Percentiles rank a stretch among this genome's conserved stretches.
These are phyloP conservation scores for Knipowitschia caucasica DNA, from an alignment of 2,797 vertebrate genomes.

Conservation along the genomic window DNA sequence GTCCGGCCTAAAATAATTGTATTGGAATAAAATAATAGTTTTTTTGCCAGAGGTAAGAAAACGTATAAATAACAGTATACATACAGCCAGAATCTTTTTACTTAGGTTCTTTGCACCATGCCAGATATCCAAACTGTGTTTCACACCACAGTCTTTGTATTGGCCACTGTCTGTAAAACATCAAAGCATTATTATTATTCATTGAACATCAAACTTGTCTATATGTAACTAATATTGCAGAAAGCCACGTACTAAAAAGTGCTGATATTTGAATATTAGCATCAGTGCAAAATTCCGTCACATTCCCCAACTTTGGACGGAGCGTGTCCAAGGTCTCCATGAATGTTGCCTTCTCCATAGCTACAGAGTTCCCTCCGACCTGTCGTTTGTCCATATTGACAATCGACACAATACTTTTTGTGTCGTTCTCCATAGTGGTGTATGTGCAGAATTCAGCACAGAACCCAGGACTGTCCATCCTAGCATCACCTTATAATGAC, in stretches of 20 bases:
- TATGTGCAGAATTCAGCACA: neutral
- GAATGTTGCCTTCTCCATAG: neutral
- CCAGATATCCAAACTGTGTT: neutral
- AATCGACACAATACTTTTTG: neutral
- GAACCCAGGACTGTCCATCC: neutral
- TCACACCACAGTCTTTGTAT: neutral
- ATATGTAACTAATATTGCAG: neutral
- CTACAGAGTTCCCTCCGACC: neutral
- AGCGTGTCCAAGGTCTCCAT: neutral
- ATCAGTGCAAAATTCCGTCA: neutral
- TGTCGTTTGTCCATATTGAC: neutral
- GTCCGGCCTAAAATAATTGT: too few species aligned
- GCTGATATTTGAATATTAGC: neutral
- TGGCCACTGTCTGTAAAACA: neutral
- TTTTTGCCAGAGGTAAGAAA: neutral
- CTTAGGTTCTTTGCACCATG: neutral
- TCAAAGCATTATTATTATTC: neutral
- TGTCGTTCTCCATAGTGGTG: neutral
- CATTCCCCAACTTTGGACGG: neutral
- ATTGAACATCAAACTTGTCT: neutral
- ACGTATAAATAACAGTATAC: neutral
- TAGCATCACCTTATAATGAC: neutral
- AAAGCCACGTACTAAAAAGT: neutral
- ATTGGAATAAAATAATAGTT: too few species aligned
- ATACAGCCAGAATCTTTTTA: neutral